Evolutionary conservation across 2,888 invertebrate species (phyloP).

Genomic region (Sarcophaga subvicina): DNA sequence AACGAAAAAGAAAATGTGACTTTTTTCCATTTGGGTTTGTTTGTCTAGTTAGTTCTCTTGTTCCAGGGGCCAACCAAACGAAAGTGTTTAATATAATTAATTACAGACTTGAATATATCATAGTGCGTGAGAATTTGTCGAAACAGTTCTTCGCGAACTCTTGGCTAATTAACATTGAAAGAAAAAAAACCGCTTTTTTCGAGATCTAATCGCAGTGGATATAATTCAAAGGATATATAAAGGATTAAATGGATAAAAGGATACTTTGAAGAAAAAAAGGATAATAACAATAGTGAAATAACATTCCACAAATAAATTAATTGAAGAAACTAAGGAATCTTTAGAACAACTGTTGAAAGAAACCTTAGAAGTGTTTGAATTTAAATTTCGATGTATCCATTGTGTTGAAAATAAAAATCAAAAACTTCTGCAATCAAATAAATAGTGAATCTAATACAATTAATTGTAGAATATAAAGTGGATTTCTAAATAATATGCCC

Average conservation of each 20-base stretch:
- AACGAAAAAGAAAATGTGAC: background rate
- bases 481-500: too few species aligned
- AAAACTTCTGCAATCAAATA: background rate
- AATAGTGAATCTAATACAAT: background rate
- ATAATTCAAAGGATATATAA: conserved; percentile 23
- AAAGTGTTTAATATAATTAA: conserved; percentile 80
- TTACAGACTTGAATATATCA: conserved; percentile 74
- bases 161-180: conserved; percentile 76
- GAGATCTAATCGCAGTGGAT: background rate
- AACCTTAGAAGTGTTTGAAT: conserved; percentile 48
- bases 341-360: conserved; percentile 4
- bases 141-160: conserved; percentile 79
- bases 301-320: too few species aligned
- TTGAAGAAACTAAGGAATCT: background rate
- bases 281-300: background rate
- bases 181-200: background rate
- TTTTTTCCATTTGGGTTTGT: background rate
- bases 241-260: conserved; percentile 12
- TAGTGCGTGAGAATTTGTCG: conserved; percentile 69
- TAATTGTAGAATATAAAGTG: too few species aligned
- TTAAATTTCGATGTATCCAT: background rate
- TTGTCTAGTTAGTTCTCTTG: conserved; percentile 56
- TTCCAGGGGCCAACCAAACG: conserved; percentile 74
- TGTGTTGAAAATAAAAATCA: background rate
- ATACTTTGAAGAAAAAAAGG: conserved; percentile 35